phyloP scores from a whole-genome alignment of 2,888 invertebrate genomes.

The Thera obeliscata region DNA sequence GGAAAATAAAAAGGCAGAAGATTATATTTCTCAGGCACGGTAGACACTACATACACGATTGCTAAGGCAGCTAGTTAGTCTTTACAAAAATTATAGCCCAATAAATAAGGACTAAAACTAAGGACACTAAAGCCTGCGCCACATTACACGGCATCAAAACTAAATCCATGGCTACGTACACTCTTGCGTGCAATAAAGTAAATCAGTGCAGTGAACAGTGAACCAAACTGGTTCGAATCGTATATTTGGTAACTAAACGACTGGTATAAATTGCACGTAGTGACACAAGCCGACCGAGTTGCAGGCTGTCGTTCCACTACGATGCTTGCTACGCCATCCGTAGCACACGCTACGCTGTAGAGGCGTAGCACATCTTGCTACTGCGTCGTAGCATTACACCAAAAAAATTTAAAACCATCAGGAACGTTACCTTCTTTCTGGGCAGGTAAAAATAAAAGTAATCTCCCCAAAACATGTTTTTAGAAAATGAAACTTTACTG shows the following conservation, averaged over 20 bases:
- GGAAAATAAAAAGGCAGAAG: too few species aligned
- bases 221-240: constrained; percentile 32
- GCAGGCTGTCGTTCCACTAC: constrained; percentile 5
- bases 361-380: not conserved
- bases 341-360: constrained; percentile 7
- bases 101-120: constrained; percentile 7
- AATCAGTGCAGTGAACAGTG: constrained; percentile 31
- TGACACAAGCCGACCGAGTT: constrained; percentile 22
- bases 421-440: too few species aligned
- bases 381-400: not conserved
- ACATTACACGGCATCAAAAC: constrained; percentile 18
- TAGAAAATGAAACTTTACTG: too few species aligned
- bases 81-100: not conserved
- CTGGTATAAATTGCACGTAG: constrained; percentile 37
- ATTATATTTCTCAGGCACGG: too few species aligned
- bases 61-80: not conserved
- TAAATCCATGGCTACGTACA: constrained; percentile 22
- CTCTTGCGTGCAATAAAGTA: constrained; percentile 30
- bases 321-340: constrained; percentile 7
- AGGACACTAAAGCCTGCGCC: constrained; percentile 10
- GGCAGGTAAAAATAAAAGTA: too few species aligned
- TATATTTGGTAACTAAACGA: constrained; percentile 41
- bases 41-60: too few species aligned
- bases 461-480: too few species aligned
- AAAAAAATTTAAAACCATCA: too few species aligned